A percentile compares a stretch with the other conserved stretches of the same genome.
Evolutionary conservation across 2,113 vertebrate genomes (phyloP).

Genomic region (Heptranchias perlo): DNA sequence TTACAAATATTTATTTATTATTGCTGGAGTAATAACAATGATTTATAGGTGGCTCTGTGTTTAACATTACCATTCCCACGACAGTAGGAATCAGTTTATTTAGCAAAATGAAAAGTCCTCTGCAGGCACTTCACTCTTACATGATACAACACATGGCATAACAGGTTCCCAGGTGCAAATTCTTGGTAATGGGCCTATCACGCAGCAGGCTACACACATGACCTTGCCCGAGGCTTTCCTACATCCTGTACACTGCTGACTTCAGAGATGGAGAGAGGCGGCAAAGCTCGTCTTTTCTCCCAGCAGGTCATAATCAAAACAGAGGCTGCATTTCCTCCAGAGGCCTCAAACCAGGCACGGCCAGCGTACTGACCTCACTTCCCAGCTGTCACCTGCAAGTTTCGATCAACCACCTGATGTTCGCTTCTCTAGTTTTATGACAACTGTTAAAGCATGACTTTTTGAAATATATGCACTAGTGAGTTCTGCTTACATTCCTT

Average conservation of each 20-base stretch:
- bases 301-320: neutral
- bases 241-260: neutral
- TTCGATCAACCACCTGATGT: neutral
- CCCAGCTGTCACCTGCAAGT: conserved; percentile 5
- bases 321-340: neutral
- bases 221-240: conserved; percentile 14
- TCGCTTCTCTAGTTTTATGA: neutral
- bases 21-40: neutral
- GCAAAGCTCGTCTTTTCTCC: conserved; percentile 6
- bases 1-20: neutral
- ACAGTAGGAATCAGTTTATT: neutral
- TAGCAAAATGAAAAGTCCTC: neutral
- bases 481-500: neutral
- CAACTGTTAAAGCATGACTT: neutral
- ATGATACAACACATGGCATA: neutral
- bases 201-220: neutral
- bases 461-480: neutral
- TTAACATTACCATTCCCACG: neutral
- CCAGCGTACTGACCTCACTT: neutral
- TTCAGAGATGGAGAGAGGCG: neutral
- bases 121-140: neutral
- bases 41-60: neutral
- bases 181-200: neutral
- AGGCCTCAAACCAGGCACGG: neutral
- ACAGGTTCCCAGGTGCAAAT: conserved; percentile 14